These are phyloP conservation scores for Delphinapterus leucas DNA, from an alignment of 2,113 vertebrate species.

Conservation along the genomic window DNA sequence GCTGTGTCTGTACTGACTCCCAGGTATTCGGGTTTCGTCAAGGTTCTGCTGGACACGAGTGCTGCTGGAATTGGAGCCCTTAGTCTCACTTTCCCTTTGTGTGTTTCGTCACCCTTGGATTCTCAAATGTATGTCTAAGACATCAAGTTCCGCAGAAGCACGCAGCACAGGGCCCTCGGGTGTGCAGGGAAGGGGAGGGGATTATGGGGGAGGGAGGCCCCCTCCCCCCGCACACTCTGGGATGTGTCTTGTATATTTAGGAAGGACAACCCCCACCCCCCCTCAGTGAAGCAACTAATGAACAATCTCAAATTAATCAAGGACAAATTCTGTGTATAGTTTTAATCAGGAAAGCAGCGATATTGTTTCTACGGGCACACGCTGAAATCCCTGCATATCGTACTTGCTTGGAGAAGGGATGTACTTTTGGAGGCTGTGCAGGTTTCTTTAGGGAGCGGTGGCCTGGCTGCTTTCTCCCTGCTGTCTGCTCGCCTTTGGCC, in stretches of 20 bases:
- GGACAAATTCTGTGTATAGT: background rate
- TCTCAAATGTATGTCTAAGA: background rate
- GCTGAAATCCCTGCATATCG: accelerated
- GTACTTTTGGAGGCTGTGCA: background rate
- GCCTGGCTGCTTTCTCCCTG: background rate
- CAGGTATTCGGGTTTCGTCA: background rate
- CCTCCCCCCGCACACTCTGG: too few relatives aligned
- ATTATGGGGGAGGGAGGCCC: background rate
- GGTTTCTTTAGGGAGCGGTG: background rate
- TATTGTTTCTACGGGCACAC: accelerated
- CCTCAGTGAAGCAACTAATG: background rate
- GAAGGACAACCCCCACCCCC: background rate
- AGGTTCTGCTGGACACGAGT: background rate
- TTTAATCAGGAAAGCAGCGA: background rate
- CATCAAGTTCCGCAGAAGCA: background rate
- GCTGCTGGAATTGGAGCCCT: background rate
- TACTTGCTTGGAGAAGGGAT: background rate
- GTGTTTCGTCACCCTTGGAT: background rate
- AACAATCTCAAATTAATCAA: background rate
- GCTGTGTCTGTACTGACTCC: background rate
- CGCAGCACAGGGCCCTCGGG: background rate
- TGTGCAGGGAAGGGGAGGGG: background rate
- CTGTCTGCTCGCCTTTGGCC: background rate
- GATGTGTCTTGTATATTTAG: background rate
- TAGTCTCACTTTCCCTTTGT: background rate